Conservation (phyloP, 2,113 vertebrate species). For the Gavia stellata region DNA sequence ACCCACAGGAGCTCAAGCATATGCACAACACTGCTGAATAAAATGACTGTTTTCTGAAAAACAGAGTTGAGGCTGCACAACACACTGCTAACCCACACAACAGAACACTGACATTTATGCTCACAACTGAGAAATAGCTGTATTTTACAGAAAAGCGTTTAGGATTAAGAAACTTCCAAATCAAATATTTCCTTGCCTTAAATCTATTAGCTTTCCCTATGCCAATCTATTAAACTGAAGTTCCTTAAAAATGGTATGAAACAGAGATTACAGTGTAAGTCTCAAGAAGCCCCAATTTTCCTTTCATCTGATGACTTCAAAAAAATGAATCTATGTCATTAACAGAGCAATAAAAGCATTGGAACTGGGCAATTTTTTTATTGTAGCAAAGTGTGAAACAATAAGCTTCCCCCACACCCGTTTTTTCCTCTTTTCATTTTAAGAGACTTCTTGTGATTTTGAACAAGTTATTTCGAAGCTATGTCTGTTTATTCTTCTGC, state of each 20-base stretch:
- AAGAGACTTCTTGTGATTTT: not conserved
- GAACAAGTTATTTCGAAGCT: not conserved
- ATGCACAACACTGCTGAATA: not conserved
- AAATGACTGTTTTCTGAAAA: not conserved
- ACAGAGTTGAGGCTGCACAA: not conserved
- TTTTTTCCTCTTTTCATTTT: not conserved
- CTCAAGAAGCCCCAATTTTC: not conserved
- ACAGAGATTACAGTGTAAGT: not conserved
- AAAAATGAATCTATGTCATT: not conserved
- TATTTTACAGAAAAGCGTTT: not conserved
- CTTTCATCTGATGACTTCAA: not conserved
- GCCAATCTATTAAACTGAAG: not conserved
- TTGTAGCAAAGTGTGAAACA: not conserved
- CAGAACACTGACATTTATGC: not conserved
- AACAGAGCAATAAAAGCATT: not conserved
- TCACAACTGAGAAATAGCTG: not conserved
- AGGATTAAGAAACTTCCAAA: not conserved
- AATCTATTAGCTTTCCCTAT: not conserved
- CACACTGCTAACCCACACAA: not conserved
- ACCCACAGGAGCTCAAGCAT: not conserved
- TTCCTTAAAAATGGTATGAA: not conserved
- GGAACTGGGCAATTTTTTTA: not conserved
- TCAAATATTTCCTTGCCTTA: not conserved
- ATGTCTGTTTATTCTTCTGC: not conserved
- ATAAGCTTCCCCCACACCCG: not conserved